Percentiles rank a stretch among this genome's conserved stretches.
Evolutionary conservation across 2,888 invertebrate genomes (phyloP).

Genomic region (Cheilosia pagana): DNA sequence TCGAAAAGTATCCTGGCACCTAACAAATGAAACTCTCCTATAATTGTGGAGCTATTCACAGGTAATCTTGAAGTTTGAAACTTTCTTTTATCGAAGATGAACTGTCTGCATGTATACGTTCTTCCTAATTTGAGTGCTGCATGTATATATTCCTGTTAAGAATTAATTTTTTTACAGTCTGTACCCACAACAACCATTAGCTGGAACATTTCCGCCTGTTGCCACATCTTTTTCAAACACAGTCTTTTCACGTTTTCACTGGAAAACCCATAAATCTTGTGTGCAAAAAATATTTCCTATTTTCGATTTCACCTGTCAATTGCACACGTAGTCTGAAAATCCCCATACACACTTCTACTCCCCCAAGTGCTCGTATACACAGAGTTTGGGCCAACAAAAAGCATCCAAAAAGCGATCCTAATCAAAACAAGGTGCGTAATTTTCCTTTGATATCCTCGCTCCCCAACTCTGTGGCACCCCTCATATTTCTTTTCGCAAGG

Average conservation of each 20-base stretch:
- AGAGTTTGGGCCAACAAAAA: not conserved
- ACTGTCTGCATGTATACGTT: too few species aligned
- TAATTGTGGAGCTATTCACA: too few species aligned
- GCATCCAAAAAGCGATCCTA: constrained; percentile 37
- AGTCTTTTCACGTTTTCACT: not conserved
- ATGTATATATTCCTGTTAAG: too few species aligned
- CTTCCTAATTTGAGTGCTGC: too few species aligned
- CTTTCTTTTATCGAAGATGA: too few species aligned
- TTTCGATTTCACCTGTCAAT: constrained; percentile 25
- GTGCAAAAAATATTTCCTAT: not conserved
- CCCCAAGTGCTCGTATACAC: not conserved
- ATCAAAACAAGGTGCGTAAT: constrained; percentile 42
- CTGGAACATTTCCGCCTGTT: not conserved
- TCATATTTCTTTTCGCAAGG: not conserved
- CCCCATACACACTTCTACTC: not conserved
- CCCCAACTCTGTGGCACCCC: not conserved
- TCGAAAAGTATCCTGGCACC: too few species aligned
- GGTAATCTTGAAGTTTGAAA: too few species aligned
- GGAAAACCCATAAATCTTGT: constrained; percentile 26
- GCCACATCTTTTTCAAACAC: not conserved
- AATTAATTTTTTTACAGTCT: too few species aligned
- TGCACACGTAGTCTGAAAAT: constrained; percentile 8
- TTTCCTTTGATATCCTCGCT: constrained; percentile 9
- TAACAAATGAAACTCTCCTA: too few species aligned
- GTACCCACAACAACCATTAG: not conserved